Evolutionary conservation across 2,888 invertebrate species (phyloP).

Genomic region (Thecocarcelia acutangulata): DNA sequence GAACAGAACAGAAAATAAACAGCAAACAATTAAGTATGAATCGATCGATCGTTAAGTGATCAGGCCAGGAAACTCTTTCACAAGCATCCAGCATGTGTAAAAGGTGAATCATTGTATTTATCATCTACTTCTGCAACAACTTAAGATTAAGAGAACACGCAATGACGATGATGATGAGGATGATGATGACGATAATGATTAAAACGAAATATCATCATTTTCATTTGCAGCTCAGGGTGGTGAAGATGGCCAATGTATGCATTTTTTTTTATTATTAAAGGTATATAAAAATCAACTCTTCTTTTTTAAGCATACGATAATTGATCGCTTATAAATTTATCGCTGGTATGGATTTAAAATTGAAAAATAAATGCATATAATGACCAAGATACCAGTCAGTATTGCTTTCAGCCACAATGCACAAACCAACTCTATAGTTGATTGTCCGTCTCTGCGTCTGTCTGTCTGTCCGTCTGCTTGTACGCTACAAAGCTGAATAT

Average conservation of each 20-base stretch:
- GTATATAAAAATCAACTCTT: slow-evolving; percentile 53
- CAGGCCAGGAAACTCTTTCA: slow-evolving; percentile 58
- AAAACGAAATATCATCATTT: slow-evolving; percentile 1
- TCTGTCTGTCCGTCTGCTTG: slow-evolving; percentile 19
- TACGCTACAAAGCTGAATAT: slow-evolving; percentile 52
- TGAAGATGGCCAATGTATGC: slow-evolving; percentile 7
- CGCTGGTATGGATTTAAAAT: slow-evolving; percentile 65
- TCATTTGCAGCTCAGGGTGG: neutral
- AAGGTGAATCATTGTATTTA: slow-evolving; percentile 65
- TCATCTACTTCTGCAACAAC: neutral
- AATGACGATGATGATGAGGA: slow-evolving; percentile 47
- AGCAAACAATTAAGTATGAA: slow-evolving; percentile 43
- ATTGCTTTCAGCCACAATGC: slow-evolving; percentile 22
- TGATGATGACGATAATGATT: slow-evolving; percentile 19
- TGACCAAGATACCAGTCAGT: slow-evolving; percentile 48
- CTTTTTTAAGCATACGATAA: slow-evolving; percentile 71
- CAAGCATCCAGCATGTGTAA: slow-evolving; percentile 38
- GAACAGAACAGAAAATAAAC: slow-evolving; percentile 28
- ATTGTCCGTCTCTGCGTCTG: neutral
- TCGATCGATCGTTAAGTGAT: slow-evolving; percentile 50
- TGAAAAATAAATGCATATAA: slow-evolving; percentile 67
- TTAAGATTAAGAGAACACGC: slow-evolving; percentile 64
- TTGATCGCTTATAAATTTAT: slow-evolving; percentile 77
- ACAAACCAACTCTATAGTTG: slow-evolving; percentile 33
- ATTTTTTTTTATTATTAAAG: neutral